A percentile compares a stretch with the other conserved stretches of the same genome.
These are phyloP conservation scores for Wasmannia auropunctata DNA, from an alignment of 1,140 invertebrate genomes.

Conservation along the genomic window DNA sequence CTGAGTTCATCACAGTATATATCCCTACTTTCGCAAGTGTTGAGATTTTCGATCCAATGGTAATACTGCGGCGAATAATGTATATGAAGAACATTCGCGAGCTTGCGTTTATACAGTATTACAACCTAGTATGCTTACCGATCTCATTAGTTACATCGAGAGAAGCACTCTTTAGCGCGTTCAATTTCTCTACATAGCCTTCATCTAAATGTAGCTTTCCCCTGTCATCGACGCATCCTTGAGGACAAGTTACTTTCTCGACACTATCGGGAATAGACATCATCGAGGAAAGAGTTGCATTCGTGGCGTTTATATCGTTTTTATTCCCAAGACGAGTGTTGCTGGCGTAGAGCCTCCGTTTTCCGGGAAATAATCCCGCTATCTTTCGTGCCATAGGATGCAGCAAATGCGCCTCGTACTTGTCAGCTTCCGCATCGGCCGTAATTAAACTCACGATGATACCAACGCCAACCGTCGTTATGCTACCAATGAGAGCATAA, in stretches of 20 bases:
- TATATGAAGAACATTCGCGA: background rate
- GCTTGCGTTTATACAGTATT: conserved; percentile 10
- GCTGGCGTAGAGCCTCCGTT: conserved; percentile 79
- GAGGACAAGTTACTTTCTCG: conserved; percentile 70
- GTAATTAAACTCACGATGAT: conserved; percentile 88
- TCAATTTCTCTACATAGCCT: conserved; percentile 80
- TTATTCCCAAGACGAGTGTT: conserved; percentile 74
- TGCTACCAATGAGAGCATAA: conserved; percentile 89
- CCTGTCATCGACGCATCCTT: conserved; percentile 61
- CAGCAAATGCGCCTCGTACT: conserved; percentile 89
- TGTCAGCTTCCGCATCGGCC: conserved; percentile 87
- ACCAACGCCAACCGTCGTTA: conserved; percentile 88
- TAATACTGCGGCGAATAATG: background rate
- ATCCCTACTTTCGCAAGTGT: background rate
- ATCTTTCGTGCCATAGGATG: conserved; percentile 88
- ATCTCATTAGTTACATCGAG: conserved; percentile 83
- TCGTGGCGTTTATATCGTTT: conserved; percentile 66
- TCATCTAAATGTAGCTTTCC: conserved; percentile 76
- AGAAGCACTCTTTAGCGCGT: conserved; percentile 80
- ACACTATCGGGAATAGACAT: conserved; percentile 68
- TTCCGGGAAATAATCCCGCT: conserved; percentile 86
- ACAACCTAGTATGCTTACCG: conserved; percentile 81
- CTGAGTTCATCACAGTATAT: background rate
- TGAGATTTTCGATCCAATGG: background rate
- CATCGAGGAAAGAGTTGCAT: conserved; percentile 65